Evolutionary conservation across 2,797 vertebrate species (phyloP).

Genomic region (Alosa sapidissima): DNA sequence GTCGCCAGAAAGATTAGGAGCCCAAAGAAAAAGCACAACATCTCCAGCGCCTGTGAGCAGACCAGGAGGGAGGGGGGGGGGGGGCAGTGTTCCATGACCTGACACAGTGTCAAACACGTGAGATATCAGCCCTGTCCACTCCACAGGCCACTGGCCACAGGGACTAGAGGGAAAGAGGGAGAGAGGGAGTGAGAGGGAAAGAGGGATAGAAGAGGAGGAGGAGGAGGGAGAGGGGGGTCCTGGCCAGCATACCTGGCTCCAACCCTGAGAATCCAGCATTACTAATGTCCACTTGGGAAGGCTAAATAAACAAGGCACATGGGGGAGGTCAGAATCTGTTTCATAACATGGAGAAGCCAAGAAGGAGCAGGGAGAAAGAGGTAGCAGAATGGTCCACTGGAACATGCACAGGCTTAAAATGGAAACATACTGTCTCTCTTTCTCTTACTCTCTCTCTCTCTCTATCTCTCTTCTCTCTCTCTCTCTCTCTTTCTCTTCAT

Average conservation of each 20-base stretch:
- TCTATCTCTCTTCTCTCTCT: too few relatives aligned
- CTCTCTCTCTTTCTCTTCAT: too few relatives aligned
- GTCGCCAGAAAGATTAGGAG: conserved; percentile 91
- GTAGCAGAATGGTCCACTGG: neutral
- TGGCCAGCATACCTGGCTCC: conserved; percentile 48
- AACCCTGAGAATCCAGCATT: conserved; percentile 41
- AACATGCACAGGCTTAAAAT: neutral
- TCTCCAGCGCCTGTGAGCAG: conserved; percentile 81
- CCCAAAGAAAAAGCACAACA: conserved; percentile 85
- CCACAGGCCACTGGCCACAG: conserved; percentile 31
- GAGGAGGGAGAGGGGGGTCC: conserved; percentile 6
- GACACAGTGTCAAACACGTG: conserved; percentile 88
- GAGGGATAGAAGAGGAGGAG: neutral
- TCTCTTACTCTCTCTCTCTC: too few relatives aligned
- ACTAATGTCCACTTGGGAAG: conserved; percentile 18
- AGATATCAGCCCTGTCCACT: conserved; percentile 66
- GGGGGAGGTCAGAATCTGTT: conserved; percentile 11
- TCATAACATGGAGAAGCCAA: neutral
- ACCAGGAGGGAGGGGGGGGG: neutral
- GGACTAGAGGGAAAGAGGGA: conserved; percentile 34
- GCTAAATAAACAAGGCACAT: conserved; percentile 5
- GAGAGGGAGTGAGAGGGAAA: neutral
- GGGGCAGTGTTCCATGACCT: conserved; percentile 78
- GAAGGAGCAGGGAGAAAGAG: neutral
- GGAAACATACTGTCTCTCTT: neutral